Evolutionary conservation across 2,888 invertebrate genomes (phyloP), one percentile per base, ranked within the genome.

Genomic region (Standfussiana lucernea): DNA sequence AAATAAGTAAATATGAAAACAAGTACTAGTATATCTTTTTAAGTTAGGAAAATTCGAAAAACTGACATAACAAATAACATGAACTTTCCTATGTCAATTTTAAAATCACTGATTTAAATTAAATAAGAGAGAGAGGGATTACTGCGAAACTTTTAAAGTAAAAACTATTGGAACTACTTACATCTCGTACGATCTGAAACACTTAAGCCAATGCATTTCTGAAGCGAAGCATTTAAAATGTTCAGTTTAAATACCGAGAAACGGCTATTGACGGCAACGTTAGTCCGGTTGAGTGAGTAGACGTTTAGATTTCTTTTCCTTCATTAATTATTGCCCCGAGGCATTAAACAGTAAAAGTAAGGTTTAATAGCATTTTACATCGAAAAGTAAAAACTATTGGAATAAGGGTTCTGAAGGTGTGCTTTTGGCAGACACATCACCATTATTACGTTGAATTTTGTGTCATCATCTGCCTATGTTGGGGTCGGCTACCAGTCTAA

Each of bases 201-300:
- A 73, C 72, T 72, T 65, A 71, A 84, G 85, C 70, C 72, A 79
- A 84, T 82, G 82, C 70, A 79, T 73, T 84, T 79, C 72, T 79
- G 56, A 68, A 85, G 47, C 53, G 67, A 64, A 71, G 32, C 62
- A 71, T 83, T 73, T 83, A 68, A 77, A 83, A 82, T 64, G 83
- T 73, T 67, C 59, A n/a, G 59, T 81, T 85, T 77, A 85, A 77
- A 74, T 53, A 73, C 47, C 40, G n/a, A 24, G 47, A 21, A 68
- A 64, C 32, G 24, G 50, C 37, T 64, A 73, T 71, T 72, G 72
- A 70, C 69, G 53, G 64, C 40, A 11, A 47, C 56, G 47, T 56
- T 42, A 56, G 59, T 32, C 6, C 56, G 35, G 35, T 66, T 69
- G 50, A 62, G 66, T 35, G 45, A 66, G n/a, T 37, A 83, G 45